A percentile compares a stretch with the other conserved stretches of the same genome.
phyloP scores from a whole-genome alignment of 53 echinoderm and acorn worm species.

The Echinometra lucunter region DNA sequence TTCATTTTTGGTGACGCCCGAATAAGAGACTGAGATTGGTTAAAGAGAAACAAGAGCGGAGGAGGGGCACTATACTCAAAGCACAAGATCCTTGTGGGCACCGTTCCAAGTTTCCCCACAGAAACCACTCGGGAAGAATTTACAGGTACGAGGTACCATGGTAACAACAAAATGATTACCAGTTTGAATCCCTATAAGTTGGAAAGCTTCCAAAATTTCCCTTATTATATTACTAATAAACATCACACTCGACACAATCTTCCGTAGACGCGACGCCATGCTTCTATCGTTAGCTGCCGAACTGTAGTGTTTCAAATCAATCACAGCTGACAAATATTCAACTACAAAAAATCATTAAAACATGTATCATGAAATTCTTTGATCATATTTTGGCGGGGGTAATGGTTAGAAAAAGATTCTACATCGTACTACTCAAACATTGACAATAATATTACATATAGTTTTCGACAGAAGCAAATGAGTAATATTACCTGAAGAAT shows the following conservation, averaged over 20 bases:
- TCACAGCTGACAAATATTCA: neutral
- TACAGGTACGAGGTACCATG: neutral
- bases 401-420: neutral
- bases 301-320: neutral
- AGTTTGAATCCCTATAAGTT: neutral
- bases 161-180: neutral
- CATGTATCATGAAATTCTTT: neutral
- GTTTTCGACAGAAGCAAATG: conserved; percentile 37
- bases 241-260: neutral
- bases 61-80: neutral
- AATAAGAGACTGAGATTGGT: neutral
- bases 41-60: no score
- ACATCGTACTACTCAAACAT: neutral
- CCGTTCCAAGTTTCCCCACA: neutral
- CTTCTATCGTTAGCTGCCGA: neutral
- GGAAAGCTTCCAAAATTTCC: neutral
- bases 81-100: neutral
- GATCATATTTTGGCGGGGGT: neutral
- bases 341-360: neutral
- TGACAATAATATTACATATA: conserved; percentile 3
- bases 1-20: neutral
- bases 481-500: conserved; percentile 55
- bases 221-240: neutral
- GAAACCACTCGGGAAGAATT: neutral
- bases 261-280: neutral